phyloP scores from a whole-genome alignment of 2,888 invertebrate genomes.

The Drosophila glabriapex region DNA sequence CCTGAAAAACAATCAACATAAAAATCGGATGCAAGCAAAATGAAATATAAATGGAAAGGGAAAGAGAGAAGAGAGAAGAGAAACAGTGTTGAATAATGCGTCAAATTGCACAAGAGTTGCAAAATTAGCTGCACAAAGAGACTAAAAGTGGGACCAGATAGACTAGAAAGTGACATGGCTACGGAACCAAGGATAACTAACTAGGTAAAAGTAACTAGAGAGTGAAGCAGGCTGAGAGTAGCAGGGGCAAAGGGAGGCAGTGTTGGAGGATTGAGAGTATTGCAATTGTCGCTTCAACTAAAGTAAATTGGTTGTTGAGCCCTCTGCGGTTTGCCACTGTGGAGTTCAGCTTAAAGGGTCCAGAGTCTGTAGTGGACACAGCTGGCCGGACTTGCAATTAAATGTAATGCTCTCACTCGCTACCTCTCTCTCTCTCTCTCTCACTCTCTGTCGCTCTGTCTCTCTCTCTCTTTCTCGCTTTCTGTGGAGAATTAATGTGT shows the following conservation, averaged over 20 bases:
- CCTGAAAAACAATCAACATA: not conserved
- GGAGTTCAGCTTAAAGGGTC: slow-evolving; percentile 19
- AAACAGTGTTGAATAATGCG: slow-evolving; percentile 15
- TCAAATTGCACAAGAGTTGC: slow-evolving; percentile 1
- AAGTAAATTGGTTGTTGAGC: slow-evolving; percentile 51
- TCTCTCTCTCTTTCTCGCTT: not conserved
- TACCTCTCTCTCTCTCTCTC: not conserved
- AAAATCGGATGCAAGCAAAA: not conserved
- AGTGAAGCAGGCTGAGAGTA: not conserved
- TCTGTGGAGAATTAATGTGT: slow-evolving; percentile 53
- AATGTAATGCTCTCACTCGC: slow-evolving; percentile 54
- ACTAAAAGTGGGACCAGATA: not conserved
- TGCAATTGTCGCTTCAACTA: slow-evolving; percentile 55
- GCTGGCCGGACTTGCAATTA: slow-evolving; percentile 70
- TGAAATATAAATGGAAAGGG: not conserved
- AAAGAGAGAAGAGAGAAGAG: not conserved
- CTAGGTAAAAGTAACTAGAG: not conserved
- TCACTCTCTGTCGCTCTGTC: not conserved
- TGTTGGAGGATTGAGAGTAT: slow-evolving; percentile 9
- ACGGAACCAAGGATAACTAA: not conserved
- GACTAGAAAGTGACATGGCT: no score
- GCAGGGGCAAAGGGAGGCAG: not conserved
- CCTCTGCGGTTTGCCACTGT: slow-evolving; percentile 1
- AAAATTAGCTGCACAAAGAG: slow-evolving; percentile 1
- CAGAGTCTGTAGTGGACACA: slow-evolving; percentile 38